Conservation (phyloP, 2,888 invertebrate genomes). For the Eucriotettix oculatus region DNA sequence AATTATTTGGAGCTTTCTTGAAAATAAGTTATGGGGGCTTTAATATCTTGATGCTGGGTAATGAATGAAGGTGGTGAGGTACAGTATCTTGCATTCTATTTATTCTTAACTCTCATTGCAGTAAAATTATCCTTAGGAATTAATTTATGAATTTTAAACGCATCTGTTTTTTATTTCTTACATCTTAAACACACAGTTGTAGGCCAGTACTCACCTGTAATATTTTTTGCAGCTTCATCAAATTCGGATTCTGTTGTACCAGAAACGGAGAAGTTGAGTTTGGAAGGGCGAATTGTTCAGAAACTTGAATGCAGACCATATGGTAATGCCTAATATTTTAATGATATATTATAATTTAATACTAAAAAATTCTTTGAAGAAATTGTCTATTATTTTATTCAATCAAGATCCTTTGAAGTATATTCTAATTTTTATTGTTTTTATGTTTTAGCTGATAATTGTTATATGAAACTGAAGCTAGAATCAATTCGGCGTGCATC, state of each 20-base stretch:
- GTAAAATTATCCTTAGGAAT: too few species aligned
- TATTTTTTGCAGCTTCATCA: slow-evolving; percentile 28
- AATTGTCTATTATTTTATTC: too few species aligned
- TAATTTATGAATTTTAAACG: too few species aligned
- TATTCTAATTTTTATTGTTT: neutral
- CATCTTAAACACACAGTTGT: too few species aligned
- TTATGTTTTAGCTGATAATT: slow-evolving; percentile 42
- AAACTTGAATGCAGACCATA: slow-evolving; percentile 86
- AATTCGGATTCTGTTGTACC: slow-evolving; percentile 48
- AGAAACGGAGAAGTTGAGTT: slow-evolving; percentile 65
- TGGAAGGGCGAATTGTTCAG: slow-evolving; percentile 93
- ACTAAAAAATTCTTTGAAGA: neutral
- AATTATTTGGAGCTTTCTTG: too few species aligned
- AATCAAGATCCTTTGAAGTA: neutral
- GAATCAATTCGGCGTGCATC: slow-evolving; percentile 76
- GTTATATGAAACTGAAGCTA: slow-evolving; percentile 81
- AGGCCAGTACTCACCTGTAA: neutral
- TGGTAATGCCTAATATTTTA: slow-evolving; percentile 21
- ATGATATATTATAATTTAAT: neutral
- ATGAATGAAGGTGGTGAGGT: too few species aligned
- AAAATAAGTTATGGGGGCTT: too few species aligned
- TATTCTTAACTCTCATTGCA: too few species aligned
- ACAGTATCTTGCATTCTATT: too few species aligned
- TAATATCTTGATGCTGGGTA: too few species aligned
- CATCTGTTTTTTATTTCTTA: too few species aligned